A percentile compares a stretch with the other conserved stretches of the same genome.
Evolutionary conservation across 2,797 vertebrate species (phyloP).

Genomic region (Gallirallus australis): DNA sequence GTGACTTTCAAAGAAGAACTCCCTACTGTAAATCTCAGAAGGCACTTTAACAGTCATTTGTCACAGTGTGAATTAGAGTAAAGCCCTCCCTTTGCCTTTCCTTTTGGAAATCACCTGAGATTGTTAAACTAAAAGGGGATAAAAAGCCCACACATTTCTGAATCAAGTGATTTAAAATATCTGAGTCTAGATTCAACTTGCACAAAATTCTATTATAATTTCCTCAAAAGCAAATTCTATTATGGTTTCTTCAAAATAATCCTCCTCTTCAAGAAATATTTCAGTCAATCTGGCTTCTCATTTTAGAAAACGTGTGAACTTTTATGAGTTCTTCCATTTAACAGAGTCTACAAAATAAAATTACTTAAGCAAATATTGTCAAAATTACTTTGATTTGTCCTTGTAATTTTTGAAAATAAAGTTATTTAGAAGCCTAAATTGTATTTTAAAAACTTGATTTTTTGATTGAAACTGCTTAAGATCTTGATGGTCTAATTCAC

Average conservation of each 20-base stretch:
- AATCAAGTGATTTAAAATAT: conserved; percentile 35
- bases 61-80: conserved; percentile 50
- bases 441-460: neutral
- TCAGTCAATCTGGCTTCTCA: neutral
- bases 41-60: conserved; percentile 57
- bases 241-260: conserved; percentile 8
- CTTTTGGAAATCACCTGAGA: conserved; percentile 48
- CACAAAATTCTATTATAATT: neutral
- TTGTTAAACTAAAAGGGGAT: conserved; percentile 18
- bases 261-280: neutral
- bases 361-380: neutral
- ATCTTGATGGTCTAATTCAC: neutral
- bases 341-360: neutral
- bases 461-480: neutral
- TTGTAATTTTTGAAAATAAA: neutral
- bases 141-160: conserved; percentile 29
- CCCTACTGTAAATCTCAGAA: conserved; percentile 46
- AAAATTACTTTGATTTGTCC: neutral
- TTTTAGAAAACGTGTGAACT: neutral
- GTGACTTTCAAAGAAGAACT: conserved; percentile 46
- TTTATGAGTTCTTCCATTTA: neutral
- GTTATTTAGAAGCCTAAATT: neutral
- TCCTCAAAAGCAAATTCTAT: conserved; percentile 29
- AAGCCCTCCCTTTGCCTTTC: conserved; percentile 46
- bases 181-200: conserved; percentile 1